Evolutionary conservation across 2,113 vertebrate species (phyloP).

Genomic region (Sylvia atricapilla): DNA sequence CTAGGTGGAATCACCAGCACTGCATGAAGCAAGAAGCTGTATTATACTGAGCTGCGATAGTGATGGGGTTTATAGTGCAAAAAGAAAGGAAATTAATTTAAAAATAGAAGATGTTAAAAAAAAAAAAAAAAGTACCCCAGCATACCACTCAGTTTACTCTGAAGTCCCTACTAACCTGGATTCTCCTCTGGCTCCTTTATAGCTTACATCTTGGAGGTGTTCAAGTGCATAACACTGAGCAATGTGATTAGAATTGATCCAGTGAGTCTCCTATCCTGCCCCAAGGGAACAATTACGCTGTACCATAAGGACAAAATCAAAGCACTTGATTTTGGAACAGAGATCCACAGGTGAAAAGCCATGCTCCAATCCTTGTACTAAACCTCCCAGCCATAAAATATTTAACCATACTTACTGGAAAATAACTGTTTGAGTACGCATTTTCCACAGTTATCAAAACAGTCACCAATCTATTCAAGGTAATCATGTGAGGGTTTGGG

Average conservation of each 20-base stretch:
- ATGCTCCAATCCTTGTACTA: background rate
- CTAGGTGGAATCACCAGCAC: background rate
- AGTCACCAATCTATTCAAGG: background rate
- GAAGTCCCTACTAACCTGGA: background rate
- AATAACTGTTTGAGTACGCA: background rate
- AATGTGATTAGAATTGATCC: conserved; percentile 22
- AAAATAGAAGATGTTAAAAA: background rate
- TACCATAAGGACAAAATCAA: background rate
- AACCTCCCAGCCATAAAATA: background rate
- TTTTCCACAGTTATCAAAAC: background rate
- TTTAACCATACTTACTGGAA: background rate
- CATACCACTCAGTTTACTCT: background rate
- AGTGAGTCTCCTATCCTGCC: background rate
- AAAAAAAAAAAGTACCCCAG: background rate
- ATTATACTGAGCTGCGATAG: background rate
- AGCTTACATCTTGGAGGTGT: background rate
- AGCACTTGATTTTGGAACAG: conserved; percentile 10
- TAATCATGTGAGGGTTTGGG: background rate
- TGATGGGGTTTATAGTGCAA: background rate
- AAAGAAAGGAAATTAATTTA: background rate
- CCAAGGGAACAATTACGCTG: background rate
- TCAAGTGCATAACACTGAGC: background rate
- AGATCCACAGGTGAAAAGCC: background rate
- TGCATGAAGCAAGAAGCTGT: background rate
- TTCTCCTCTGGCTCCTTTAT: background rate